A percentile compares a stretch with the other conserved stretches of the same genome.
Conservation (phyloP, 2,113 vertebrate genomes). For the Gyps fulvus region DNA sequence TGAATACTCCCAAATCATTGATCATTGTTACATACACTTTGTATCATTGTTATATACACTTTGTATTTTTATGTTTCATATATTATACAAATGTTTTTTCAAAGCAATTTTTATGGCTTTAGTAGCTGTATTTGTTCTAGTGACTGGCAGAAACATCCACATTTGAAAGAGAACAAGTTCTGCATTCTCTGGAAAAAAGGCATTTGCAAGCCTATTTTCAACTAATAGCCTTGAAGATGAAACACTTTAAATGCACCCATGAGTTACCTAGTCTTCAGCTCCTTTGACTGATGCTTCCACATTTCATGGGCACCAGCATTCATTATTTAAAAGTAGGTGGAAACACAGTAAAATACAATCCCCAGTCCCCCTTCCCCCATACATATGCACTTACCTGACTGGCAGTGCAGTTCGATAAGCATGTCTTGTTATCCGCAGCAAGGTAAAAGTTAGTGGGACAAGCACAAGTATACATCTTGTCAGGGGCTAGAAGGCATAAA, state of each 20-base stretch:
- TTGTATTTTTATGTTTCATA: not conserved
- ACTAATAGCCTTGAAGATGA: not conserved
- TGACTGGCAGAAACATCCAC: not conserved
- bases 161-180: not conserved
- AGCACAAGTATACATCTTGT: conserved; percentile 85
- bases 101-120: not conserved
- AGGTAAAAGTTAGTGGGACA: conserved; percentile 98
- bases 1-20: not conserved
- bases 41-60: not conserved
- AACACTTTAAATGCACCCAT: accelerated
- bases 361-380: accelerated
- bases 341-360: accelerated
- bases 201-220: not conserved
- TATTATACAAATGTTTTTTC: not conserved
- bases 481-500: conserved; percentile 91
- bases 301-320: not conserved
- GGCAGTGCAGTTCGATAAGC: conserved; percentile 96
- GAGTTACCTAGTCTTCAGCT: not conserved
- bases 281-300: not conserved
- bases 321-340: too few species aligned
- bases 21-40: not conserved
- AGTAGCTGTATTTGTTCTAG: not conserved
- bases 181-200: not conserved
- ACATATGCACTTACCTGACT: conserved; percentile 81
- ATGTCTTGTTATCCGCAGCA: conserved; percentile 90